Evolutionary conservation across 2,888 invertebrate genomes (phyloP), one percentile per base, ranked within the genome.

Genomic region (Micoletzkya japonica): DNA sequence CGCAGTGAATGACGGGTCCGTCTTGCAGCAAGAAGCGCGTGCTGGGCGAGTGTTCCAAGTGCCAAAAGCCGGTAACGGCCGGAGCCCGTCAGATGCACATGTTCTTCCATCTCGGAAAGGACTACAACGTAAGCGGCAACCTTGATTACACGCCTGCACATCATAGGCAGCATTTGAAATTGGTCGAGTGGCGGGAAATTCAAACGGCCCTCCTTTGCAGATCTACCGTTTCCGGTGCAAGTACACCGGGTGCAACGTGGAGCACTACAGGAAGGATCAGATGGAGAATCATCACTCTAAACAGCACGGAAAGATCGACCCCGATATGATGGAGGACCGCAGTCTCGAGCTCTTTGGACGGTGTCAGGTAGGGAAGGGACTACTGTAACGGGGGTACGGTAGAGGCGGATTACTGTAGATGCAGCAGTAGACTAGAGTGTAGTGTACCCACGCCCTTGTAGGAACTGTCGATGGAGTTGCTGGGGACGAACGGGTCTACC

Each of bases 281-380:
- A 84, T 84, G 84, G 84, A 84, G 72, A 84, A 84, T 72, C 84
- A 84, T 73, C 82, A 82, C 71, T 78, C 80, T 56, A 84, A 84
- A 70, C 64, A 70, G 44, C 84, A 84, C 71, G 84, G 84, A 24
- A 73, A 79, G 68, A 82, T 84, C 61, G 83, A 84, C 67, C 77
- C 79, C 28, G 80, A 81, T 24, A 82, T 85, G 82, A 84, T 84
- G 84, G 81, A 82, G 61, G 84, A 84, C 73, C 78, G 84, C 2
- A 79, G 80, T 6, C 61, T 79, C 56, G 82, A 84, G 64, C 74
- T 83, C 26, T 81, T 79, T 73, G 72, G 76, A 24, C 71, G 77
- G 58, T 80, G 80, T 73, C 82, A 82, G 79, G 82, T 76, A 63
- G 50, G 71, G 64, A n/a, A 20, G 44, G 44, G 10, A 44, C 24